Evolutionary conservation across 2,113 vertebrate species (phyloP), one percentile per base, ranked within the genome.

Genomic region (Entelurus aequoreus): DNA sequence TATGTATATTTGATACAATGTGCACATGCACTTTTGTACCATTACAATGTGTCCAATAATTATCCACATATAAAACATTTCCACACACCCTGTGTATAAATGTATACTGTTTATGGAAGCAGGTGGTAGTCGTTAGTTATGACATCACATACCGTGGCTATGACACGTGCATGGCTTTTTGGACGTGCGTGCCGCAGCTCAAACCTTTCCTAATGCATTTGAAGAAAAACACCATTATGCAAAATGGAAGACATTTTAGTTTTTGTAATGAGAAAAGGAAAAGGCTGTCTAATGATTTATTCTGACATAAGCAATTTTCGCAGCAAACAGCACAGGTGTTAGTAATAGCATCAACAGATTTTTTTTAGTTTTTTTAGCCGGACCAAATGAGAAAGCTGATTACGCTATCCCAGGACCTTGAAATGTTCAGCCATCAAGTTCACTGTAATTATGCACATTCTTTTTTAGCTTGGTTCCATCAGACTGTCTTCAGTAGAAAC

Each of bases 401-500:
- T 48, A 36, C 58, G n/a, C 44, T 28, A 60, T 53, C 52, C 40
- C 51, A 54, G 44, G 12, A 58, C 54, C 28, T 46, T 55, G 21
- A 69, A 53, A 40, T 48, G 54, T 59, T 52, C 48, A 59, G 10
- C 11, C 55, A 54, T 48, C 1, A 35, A 21, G 60, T 44, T 21
- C 51, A 60, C 14, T 55, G 10, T 8, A 35, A 51, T 60, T 57
- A 38, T 48, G 12, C 8, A 15, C 44, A 48, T 58, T 50, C 16
- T 62, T 66, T 54, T 66, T 35, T 21, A 19, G 47, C 8, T 35
- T 10, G 12, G 36, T 38, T 19, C 35, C 13, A 19, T 67, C 55
- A 51, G 60, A 44, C 47, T 47, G 48, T 52, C 51, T 19, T 54
- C 54, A 52, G 36, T 62, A 12, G 56, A 49, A 56, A 61, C 48